Evolutionary conservation across 2,888 invertebrate genomes (phyloP), one percentile per base, ranked within the genome.

Genomic region (Volucella inflata): DNA sequence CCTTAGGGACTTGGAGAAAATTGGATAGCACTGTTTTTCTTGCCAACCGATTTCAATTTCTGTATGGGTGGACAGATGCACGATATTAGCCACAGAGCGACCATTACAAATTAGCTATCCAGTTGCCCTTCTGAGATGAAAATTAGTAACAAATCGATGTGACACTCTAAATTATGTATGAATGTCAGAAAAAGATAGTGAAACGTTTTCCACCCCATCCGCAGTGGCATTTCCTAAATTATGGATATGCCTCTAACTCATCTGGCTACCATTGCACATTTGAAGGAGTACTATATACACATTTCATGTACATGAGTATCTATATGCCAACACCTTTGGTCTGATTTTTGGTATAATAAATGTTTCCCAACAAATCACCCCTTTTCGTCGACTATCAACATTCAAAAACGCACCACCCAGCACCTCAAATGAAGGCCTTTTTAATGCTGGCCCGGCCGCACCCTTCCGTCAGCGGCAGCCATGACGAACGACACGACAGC

Each of bases 351-450:
- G 21, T 14, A 72, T 75, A 77, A 65, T 77, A 57, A 82, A 87
- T 72, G 72, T 72, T 74, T 74, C 16, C 51, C 82, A 77, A 87
- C 85, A 82, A 87, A 87, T 82, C 81, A 87, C 77, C 85, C 85
- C 85, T 82, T 85, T 87, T 81, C 77, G 72, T 72, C 81, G 76
- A 68, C 76, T 85, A 68, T 80, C 50, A 65, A 76, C 50, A 55
- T 71, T 76, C 16, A 55, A 30, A 30, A 30, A 51, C 60, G 9
- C 48, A 44, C 30, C 72, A 16, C 55, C 21, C 36, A 8, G n/a
- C 36, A 48, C 38, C 57, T 17, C 14, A 55, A 2, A 55, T 16
- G 21, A 10, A 44, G 48, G 12, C 38, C 21, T 38, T 38, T 42
- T 8, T 55, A 62, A 12, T 17, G 1, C 38, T 2, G 10, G 12